Evolutionary conservation across 2,888 invertebrate genomes (phyloP), one percentile per base, ranked within the genome.

Genomic region (Drosophila subquinaria): DNA sequence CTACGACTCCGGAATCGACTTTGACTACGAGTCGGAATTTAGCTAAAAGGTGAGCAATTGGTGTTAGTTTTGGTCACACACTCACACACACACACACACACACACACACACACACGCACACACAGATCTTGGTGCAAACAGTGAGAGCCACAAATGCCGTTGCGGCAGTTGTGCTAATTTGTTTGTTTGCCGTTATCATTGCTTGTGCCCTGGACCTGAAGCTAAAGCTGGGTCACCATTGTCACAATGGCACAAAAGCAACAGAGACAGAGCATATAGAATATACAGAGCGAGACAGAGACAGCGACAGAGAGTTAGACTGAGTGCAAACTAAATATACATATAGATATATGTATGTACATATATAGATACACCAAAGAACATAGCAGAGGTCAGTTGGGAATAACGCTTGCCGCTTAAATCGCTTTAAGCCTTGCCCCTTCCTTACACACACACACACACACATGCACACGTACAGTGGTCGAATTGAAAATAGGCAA

Each of bases 121-220:
- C 6, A n/a, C 27, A 57, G 27, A 69, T 69, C 70, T 73, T 63
- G 70, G 63, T 30, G 70, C 70, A 71, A 70, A 71, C 57, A 73
- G 40, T 45, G 20, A 66, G 59, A 69, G 68, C 68, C 60, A 63
- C 64, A 77, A 72, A 81, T 79, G 73, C 64, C 81, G 66, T 84
- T 87, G 88, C 88, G 85, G 88, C 84, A 89, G 89, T 87, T 85
- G 85, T 85, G 85, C 85, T 89, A 89, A 85, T 85, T 85, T 85
- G 85, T 85, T 85, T 85, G 85, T 87, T 85, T 89, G 89, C 74
- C 79, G 88, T 85, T 89, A 84, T 89, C 89, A 85, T 87, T 89
- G 68, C 79, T 78, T 80, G 65, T 66, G 70, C 67, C 69, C 52
- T 52, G 77, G 70, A 76, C 79, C 76, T 69, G 55, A 65, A 74